Conservation (phyloP, 2,113 vertebrate genomes). For the Myotis yumanensis region DNA sequence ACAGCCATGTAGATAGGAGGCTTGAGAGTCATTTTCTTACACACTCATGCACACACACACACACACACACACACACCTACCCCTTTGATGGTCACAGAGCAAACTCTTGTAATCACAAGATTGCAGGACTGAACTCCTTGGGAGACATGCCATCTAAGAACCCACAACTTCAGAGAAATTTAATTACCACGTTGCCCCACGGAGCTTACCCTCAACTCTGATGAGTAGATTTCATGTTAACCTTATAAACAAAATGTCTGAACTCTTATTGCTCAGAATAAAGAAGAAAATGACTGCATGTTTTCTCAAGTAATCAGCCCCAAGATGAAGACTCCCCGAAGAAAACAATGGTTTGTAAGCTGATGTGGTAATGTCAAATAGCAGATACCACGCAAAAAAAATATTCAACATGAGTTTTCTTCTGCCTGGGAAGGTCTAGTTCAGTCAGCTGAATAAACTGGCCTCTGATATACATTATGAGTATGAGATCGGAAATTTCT, state of each 20-base stretch:
- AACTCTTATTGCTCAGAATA: slow-evolving; percentile 22
- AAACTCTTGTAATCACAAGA: slow-evolving; percentile 65
- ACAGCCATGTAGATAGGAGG: background rate
- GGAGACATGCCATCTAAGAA: slow-evolving; percentile 38
- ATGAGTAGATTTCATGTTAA: slow-evolving; percentile 45
- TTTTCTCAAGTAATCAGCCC: slow-evolving; percentile 29
- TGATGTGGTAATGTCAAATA: background rate
- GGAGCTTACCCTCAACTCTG: slow-evolving; percentile 17
- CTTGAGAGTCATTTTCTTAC: background rate
- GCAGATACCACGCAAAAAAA: background rate
- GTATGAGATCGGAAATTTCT: slow-evolving; percentile 50
- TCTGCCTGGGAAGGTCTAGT: background rate
- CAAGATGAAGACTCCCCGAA: background rate
- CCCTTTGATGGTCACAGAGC: slow-evolving; percentile 60
- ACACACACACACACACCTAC: background rate
- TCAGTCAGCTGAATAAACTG: slow-evolving; percentile 60
- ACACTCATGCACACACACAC: background rate
- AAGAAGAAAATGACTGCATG: background rate
- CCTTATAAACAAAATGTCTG: slow-evolving; percentile 60
- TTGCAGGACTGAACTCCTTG: slow-evolving; percentile 45
- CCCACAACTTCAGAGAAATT: slow-evolving; percentile 51
- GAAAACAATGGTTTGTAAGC: background rate
- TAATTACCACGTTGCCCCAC: slow-evolving; percentile 43
- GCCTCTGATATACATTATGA: background rate
- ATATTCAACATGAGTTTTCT: background rate